Evolutionary conservation across 2,888 invertebrate genomes (phyloP).

Genomic region (Eupithecia tripunctaria): DNA sequence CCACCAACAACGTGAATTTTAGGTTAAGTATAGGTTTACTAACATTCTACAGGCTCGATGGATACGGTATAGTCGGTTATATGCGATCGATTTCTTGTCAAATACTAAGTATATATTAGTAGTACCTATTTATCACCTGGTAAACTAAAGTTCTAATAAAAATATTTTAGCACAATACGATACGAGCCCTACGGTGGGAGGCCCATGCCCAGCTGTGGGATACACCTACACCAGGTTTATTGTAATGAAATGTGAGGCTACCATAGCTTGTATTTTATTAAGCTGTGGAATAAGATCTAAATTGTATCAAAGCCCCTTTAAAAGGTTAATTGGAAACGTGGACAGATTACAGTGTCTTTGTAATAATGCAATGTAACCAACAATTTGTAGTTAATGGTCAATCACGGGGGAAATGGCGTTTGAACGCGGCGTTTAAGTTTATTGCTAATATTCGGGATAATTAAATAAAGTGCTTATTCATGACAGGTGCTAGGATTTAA

Average conservation of each 20-base stretch:
- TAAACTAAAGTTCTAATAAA: too few species aligned
- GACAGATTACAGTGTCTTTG: slow-evolving; percentile 69
- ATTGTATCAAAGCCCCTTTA: slow-evolving; percentile 70
- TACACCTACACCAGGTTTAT: too few species aligned
- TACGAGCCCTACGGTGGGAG: too few species aligned
- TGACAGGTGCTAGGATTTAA: slow-evolving; percentile 17
- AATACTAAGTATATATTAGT: too few species aligned
- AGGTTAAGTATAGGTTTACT: too few species aligned
- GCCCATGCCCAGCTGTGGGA: too few species aligned
- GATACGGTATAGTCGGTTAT: too few species aligned
- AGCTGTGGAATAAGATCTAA: slow-evolving; percentile 63
- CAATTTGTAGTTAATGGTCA: slow-evolving; percentile 44
- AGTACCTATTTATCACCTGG: too few species aligned
- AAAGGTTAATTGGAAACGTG: slow-evolving; percentile 58
- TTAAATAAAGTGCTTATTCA: slow-evolving; percentile 27
- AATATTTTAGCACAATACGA: background rate
- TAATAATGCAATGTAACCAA: slow-evolving; percentile 45
- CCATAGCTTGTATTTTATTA: background rate
- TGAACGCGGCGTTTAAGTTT: slow-evolving; percentile 36
- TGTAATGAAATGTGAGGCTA: background rate
- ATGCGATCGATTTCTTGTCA: too few species aligned
- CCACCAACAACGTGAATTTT: too few species aligned
- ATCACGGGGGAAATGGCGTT: slow-evolving; percentile 41
- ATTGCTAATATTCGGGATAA: slow-evolving; percentile 30
- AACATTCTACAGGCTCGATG: too few species aligned